A percentile compares a stretch with the other conserved stretches of the same genome.
Conservation (phyloP, 2,888 invertebrate species). For the Clusia tigrina region DNA sequence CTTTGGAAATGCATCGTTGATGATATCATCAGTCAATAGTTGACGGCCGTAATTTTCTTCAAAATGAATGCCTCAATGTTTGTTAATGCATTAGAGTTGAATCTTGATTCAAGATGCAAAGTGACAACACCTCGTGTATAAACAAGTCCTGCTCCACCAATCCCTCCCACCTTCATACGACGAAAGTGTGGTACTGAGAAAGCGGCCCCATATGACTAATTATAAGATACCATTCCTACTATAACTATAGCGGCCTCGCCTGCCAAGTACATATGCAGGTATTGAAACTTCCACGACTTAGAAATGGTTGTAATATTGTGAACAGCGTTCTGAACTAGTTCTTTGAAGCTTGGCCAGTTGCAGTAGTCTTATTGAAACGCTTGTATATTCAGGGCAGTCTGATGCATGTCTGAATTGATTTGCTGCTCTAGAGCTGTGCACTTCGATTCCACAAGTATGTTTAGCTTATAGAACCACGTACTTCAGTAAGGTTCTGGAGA, state of each 20-base stretch:
- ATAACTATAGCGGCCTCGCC: not conserved
- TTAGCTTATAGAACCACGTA: not conserved
- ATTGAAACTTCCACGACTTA: not conserved
- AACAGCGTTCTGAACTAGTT: not conserved
- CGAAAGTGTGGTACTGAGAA: too few relatives aligned
- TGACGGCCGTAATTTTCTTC: too few relatives aligned
- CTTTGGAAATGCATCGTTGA: too few relatives aligned
- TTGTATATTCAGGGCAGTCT: not conserved
- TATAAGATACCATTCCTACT: not conserved
- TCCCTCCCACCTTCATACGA: too few relatives aligned
- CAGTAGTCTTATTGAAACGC: not conserved
- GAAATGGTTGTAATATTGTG: not conserved
- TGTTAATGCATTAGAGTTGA: too few relatives aligned
- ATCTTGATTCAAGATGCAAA: too few relatives aligned
- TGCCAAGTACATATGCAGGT: not conserved
- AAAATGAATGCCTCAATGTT: too few relatives aligned
- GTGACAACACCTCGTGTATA: too few relatives aligned
- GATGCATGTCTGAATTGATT: not conserved
- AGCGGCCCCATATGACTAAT: too few relatives aligned
- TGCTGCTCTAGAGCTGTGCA: not conserved
- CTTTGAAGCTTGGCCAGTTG: slow-evolving; percentile 12
- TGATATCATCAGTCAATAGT: too few relatives aligned
- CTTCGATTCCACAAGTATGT: not conserved
- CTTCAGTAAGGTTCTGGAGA: not conserved
- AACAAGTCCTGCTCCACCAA: too few relatives aligned